Evolutionary conservation across 2,113 vertebrate species (phyloP).

Genomic region (Anhinga rufa): DNA sequence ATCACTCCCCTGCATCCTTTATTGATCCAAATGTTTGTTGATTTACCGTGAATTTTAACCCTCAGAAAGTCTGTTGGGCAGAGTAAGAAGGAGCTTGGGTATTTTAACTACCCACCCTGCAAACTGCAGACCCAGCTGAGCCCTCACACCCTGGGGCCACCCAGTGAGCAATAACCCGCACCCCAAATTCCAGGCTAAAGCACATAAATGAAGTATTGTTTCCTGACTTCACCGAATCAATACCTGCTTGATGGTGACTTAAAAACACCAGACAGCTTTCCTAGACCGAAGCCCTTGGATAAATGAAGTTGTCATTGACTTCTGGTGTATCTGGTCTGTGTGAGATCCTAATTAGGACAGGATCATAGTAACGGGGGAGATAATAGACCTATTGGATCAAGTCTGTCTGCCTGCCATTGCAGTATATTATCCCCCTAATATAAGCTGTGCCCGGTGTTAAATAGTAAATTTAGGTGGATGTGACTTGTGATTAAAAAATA

Average conservation of each 20-base stretch:
- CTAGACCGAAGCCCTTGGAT: slow-evolving; percentile 31
- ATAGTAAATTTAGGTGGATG: neutral
- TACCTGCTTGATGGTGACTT: slow-evolving; percentile 58
- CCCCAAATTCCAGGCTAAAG: neutral
- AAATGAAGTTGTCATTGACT: slow-evolving; percentile 69
- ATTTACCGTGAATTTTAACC: neutral
- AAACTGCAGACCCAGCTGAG: neutral
- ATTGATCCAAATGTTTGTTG: neutral
- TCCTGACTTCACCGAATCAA: slow-evolving; percentile 13
- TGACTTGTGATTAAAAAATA: neutral
- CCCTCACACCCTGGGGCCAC: fast-evolving
- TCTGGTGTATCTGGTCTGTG: slow-evolving; percentile 49
- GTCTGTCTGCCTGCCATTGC: neutral
- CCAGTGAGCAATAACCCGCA: fast-evolving
- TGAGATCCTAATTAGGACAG: slow-evolving; percentile 67
- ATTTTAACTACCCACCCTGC: neutral
- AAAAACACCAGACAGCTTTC: slow-evolving; percentile 60
- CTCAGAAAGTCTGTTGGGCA: neutral
- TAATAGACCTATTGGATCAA: slow-evolving; percentile 48
- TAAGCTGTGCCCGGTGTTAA: neutral
- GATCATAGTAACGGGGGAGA: slow-evolving; percentile 6
- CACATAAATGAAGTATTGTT: slow-evolving; percentile 29
- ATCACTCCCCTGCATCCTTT: neutral
- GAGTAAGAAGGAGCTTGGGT: fast-evolving
- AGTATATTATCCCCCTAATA: neutral